Percentiles rank a stretch among this genome's conserved stretches.
Conservation (phyloP, 1,140 invertebrate species). For the Hyposmocoma kahamanoa region DNA sequence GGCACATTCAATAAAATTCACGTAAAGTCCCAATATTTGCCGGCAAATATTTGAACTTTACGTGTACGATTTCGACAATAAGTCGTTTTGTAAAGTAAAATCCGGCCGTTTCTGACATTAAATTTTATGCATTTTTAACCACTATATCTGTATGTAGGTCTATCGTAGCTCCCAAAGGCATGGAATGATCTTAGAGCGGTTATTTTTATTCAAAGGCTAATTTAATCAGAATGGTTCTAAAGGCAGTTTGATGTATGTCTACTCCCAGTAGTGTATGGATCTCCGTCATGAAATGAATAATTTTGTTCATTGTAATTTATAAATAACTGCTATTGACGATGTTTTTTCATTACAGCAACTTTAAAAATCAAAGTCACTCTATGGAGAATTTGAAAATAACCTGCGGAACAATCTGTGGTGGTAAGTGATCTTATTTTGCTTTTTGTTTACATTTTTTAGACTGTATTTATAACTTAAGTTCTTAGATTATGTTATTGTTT, state of each 20-base stretch:
- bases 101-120: too few species aligned
- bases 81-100: background rate
- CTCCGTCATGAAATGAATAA: too few species aligned
- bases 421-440: background rate
- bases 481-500: slow-evolving; percentile 17
- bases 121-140: too few species aligned
- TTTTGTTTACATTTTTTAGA: background rate
- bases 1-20: background rate
- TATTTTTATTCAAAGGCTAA: too few species aligned
- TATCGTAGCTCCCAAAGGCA: too few species aligned
- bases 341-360: background rate
- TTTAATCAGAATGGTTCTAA: too few species aligned
- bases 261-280: too few species aligned
- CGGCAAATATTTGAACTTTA: background rate
- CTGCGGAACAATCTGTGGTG: background rate
- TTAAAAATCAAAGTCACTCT: background rate
- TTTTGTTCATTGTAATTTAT: background rate
- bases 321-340: background rate
- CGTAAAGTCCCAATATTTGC: background rate
- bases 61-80: background rate
- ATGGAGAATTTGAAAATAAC: background rate
- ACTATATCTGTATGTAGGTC: too few species aligned
- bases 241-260: too few species aligned
- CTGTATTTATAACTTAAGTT: background rate
- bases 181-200: too few species aligned